phyloP scores from a whole-genome alignment of 2,113 vertebrate species.

The Pluvialis apricaria region DNA sequence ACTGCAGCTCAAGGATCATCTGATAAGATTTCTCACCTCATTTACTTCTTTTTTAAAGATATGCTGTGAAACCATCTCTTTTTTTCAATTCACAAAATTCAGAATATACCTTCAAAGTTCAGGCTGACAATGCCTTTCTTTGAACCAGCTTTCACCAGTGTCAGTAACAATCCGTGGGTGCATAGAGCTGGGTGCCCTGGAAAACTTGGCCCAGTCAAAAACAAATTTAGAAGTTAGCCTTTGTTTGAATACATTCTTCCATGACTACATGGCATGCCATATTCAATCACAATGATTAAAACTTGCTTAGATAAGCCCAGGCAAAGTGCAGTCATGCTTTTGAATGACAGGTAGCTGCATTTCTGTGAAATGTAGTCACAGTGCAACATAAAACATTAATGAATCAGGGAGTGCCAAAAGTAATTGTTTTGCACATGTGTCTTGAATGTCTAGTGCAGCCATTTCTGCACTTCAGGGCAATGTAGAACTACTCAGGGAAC shows the following conservation, averaged over 20 bases:
- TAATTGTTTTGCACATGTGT: neutral
- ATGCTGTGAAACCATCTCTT: neutral
- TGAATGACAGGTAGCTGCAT: neutral
- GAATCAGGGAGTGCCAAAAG: neutral
- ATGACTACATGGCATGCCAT: neutral
- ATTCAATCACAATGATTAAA: neutral
- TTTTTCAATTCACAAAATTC: neutral
- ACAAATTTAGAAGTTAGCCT: neutral
- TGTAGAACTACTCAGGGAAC: neutral
- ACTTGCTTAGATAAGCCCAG: neutral
- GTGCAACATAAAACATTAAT: neutral
- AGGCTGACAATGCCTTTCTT: neutral
- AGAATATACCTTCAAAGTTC: neutral
- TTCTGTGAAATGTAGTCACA: neutral
- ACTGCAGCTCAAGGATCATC: neutral
- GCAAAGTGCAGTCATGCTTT: neutral
- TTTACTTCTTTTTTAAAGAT: neutral
- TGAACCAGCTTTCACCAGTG: neutral
- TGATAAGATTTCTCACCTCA: neutral
- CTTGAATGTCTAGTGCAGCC: neutral
- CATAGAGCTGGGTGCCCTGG: neutral
- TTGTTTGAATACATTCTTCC: neutral
- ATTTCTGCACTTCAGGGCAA: neutral
- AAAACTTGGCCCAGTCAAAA: neutral
- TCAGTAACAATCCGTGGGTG: neutral